Conservation (phyloP, 1,140 invertebrate genomes). For the Danaus melanippus region DNA sequence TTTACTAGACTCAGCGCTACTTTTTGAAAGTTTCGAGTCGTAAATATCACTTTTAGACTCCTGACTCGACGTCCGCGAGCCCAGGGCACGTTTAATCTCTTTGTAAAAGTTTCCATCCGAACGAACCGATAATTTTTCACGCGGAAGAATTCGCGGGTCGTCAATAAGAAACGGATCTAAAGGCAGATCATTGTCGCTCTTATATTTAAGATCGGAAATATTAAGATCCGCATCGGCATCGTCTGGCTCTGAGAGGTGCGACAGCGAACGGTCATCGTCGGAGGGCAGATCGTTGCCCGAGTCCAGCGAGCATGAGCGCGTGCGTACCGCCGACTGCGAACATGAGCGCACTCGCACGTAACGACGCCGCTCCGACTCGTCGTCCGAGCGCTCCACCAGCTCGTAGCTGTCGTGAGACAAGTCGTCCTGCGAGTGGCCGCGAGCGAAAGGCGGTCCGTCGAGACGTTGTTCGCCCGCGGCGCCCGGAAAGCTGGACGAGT, state of each 20-base stretch:
- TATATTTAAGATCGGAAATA: slow-evolving; percentile 70
- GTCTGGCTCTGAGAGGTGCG: slow-evolving; percentile 67
- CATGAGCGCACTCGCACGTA: slow-evolving; percentile 43
- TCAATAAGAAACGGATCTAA: slow-evolving; percentile 78
- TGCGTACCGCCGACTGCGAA: slow-evolving; percentile 43
- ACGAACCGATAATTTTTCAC: slow-evolving; percentile 77
- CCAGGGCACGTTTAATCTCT: slow-evolving; percentile 74
- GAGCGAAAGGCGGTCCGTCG: slow-evolving; percentile 74
- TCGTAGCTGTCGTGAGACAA: slow-evolving; percentile 92
- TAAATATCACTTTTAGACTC: slow-evolving; percentile 79
- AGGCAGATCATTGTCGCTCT: slow-evolving; percentile 73
- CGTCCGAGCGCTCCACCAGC: slow-evolving; percentile 82
- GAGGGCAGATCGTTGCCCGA: slow-evolving; percentile 79
- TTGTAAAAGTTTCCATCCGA: slow-evolving; percentile 80
- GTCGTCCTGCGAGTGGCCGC: slow-evolving; percentile 86
- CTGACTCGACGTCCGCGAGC: slow-evolving; percentile 76
- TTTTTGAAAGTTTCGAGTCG: slow-evolving; percentile 76
- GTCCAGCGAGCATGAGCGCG: slow-evolving; percentile 78
- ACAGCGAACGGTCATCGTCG: slow-evolving; percentile 75
- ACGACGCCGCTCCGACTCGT: slow-evolving; percentile 63
- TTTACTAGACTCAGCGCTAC: slow-evolving; percentile 75
- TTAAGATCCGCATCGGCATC: slow-evolving; percentile 43
- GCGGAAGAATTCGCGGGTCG: slow-evolving; percentile 77
- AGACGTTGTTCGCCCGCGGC: slow-evolving; percentile 78
- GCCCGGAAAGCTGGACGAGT: slow-evolving; percentile 88